Conservation (phyloP, 2,113 vertebrate species). For the Neotoma lepida region DNA sequence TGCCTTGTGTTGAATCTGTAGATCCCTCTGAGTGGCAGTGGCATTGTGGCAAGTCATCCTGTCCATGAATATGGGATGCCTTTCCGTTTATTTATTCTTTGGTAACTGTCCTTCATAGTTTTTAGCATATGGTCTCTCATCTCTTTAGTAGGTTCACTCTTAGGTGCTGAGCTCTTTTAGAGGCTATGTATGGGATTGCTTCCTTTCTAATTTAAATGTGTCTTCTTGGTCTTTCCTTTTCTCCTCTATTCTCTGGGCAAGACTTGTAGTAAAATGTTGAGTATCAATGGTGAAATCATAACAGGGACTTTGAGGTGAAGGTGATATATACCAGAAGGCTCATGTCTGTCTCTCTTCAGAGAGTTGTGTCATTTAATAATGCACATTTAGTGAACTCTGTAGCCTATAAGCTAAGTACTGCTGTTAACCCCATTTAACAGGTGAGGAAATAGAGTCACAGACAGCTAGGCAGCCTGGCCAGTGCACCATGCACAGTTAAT, state of each 20-base stretch:
- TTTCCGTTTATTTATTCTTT: not conserved
- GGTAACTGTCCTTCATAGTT: not conserved
- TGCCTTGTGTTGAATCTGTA: not conserved
- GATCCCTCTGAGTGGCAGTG: not conserved
- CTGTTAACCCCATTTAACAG: not conserved
- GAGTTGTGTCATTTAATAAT: not conserved
- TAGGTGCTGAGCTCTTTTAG: no score
- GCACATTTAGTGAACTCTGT: not conserved
- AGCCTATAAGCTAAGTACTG: not conserved
- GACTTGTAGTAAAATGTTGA: no score
- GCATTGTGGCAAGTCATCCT: not conserved
- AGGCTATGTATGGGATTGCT: not conserved
- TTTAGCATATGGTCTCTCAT: not conserved
- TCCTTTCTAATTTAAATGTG: not conserved
- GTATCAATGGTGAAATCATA: not conserved
- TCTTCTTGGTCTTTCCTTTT: not conserved
- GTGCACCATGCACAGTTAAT: no score
- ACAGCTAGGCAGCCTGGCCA: not conserved
- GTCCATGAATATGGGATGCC: not conserved
- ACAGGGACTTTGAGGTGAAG: not conserved
- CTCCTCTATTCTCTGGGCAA: not conserved
- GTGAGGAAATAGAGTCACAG: not conserved
- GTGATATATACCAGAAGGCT: not conserved
- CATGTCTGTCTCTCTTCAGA: not conserved
- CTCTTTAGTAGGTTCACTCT: not conserved